These are phyloP conservation scores for Cephus sareptanus DNA, from an alignment of 2,888 invertebrate species.

Conservation along the genomic window DNA sequence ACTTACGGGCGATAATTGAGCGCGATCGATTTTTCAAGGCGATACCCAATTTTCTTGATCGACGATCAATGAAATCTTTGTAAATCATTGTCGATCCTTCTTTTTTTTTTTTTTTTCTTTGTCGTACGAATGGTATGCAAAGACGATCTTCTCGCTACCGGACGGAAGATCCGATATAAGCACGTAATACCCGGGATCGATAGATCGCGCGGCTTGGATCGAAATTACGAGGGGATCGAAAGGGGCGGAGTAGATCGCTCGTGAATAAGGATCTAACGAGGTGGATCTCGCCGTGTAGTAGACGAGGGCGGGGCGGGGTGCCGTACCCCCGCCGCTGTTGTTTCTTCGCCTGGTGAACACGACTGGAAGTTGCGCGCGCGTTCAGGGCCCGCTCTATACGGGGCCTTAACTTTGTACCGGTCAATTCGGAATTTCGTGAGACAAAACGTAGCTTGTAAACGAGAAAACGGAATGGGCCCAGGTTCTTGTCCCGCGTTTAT, in stretches of 20 bases:
- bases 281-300: slow-evolving; percentile 12
- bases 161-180: neutral
- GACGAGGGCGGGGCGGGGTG: too few relatives aligned
- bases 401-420: slow-evolving; percentile 6
- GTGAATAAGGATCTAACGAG: slow-evolving; percentile 32
- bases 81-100: neutral
- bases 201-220: slow-evolving; percentile 6
- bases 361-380: neutral
- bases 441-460: slow-evolving; percentile 46
- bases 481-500: slow-evolving; percentile 49
- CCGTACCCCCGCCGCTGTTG: too few relatives aligned
- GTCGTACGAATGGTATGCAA: neutral
- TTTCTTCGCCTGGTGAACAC: slow-evolving; percentile 1
- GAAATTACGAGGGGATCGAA: slow-evolving; percentile 10
- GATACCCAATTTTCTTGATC: neutral
- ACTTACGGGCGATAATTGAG: neutral
- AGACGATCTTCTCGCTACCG: neutral
- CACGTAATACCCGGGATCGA: neutral
- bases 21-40: neutral
- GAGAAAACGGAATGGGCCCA: slow-evolving; percentile 49
- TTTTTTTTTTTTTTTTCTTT: neutral
- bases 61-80: neutral
- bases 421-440: slow-evolving; percentile 6
- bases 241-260: slow-evolving; percentile 33
- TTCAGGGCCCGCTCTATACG: neutral